A percentile compares a stretch with the other conserved stretches of the same genome.
phyloP scores from a whole-genome alignment of 2,888 invertebrate genomes.

The Gerosis bhagava region DNA sequence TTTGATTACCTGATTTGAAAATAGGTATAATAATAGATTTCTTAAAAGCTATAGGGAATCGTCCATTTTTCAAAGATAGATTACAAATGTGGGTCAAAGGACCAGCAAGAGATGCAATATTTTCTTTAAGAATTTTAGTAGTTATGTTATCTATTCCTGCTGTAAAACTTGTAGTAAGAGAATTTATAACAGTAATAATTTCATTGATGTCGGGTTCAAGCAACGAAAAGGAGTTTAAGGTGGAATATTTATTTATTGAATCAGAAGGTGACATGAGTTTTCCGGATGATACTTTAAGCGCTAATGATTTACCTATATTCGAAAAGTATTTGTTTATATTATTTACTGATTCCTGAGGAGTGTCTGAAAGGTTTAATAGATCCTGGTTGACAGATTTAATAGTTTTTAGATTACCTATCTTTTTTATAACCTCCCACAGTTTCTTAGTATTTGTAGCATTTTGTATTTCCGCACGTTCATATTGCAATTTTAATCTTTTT shows the following conservation, averaged over 20 bases:
- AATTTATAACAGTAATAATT: neutral
- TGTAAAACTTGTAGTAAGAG: neutral
- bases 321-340: slow-evolving; percentile 1
- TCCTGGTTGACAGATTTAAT: neutral
- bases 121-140: neutral
- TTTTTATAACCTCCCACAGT: slow-evolving; percentile 6
- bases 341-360: slow-evolving; percentile 3
- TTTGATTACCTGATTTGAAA: slow-evolving; percentile 1
- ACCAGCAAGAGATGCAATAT: neutral
- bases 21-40: slow-evolving; percentile 5
- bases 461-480: neutral
- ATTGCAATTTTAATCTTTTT: neutral
- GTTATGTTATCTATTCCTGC: slow-evolving; percentile 8
- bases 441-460: slow-evolving; percentile 3
- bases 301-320: slow-evolving; percentile 3
- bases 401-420: neutral
- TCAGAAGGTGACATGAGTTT: too few relatives aligned
- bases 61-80: neutral
- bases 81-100: slow-evolving; percentile 2
- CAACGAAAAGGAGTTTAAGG: slow-evolving; percentile 1
- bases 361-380: neutral
- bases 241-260: too few relatives aligned
- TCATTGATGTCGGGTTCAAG: neutral
- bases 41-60: slow-evolving; percentile 3
- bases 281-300: neutral